Evolutionary conservation across 2,113 vertebrate species (phyloP), one percentile per base, ranked within the genome.

Genomic region (Lophura nycthemera): DNA sequence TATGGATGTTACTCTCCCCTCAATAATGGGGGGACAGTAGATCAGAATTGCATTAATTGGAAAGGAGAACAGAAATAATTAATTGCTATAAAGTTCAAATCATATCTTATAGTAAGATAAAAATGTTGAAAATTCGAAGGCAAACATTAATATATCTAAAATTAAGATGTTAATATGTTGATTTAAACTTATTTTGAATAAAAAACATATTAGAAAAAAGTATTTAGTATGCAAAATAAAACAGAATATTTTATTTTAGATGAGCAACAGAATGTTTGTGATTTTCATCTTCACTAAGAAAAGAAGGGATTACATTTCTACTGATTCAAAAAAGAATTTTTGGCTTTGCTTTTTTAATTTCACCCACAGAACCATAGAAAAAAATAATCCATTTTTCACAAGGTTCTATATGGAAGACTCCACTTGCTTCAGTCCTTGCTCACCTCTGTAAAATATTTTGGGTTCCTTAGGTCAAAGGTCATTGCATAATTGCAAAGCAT

Each of bases 401-500:
- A 3, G 72, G 17, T 9, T 78, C 38, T 65, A 32, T 7, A 36
- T 2, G 30, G 56, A 89, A 73, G 10, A 48, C 27, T 83, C 13
- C 32, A 5, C 24, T 36, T 70, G 24, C 13, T 83, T 66, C n/a
- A 72, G 27, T 34, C 77, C 60, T 88, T 83, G 74, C 25, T 42
- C 74, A 82, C 69, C 80, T 95, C 70, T 81, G 38, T 90, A 67
- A 92, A 95, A 70, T 7, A 45, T 81, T 95, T 86, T 67, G 69
- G 25, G 76, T 56, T 96, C 2, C 52, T 88, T 38, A 64, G 38
- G 83, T 86, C 79, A 88, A 92, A 96, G 48, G 34, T n/a, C 47
- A 86, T 47, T 71, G 69, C 29, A 74, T 89, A 95, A 96, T 88
- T 93, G 87, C 82, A 80, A 88, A 86, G 34, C 47, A 47, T 91